Evolutionary conservation across 2,797 vertebrate genomes (phyloP).

Genomic region (Diceros bicornis): DNA sequence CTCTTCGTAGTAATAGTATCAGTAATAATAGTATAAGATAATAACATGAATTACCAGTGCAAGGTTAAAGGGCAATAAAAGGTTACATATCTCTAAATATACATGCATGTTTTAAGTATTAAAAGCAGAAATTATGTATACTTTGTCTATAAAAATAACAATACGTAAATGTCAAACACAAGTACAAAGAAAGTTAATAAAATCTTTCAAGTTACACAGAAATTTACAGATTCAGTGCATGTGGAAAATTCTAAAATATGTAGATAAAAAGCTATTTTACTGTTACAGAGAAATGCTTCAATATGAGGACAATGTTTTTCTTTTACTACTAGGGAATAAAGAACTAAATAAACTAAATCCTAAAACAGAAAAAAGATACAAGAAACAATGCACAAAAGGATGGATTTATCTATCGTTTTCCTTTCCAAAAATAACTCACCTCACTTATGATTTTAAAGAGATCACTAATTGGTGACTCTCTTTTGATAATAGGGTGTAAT

Average conservation of each 20-base stretch:
- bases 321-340: not conserved
- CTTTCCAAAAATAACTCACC: not conserved
- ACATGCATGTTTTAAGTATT: not conserved
- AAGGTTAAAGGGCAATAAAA: not conserved
- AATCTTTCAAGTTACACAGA: not conserved
- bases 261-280: not conserved
- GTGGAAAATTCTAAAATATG: not conserved
- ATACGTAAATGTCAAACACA: not conserved
- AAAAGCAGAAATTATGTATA: not conserved
- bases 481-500: not conserved
- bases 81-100: not conserved
- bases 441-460: not conserved
- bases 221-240: not conserved
- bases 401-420: not conserved
- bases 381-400: not conserved
- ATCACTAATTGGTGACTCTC: not conserved
- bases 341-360: not conserved
- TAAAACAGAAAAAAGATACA: not conserved
- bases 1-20: not conserved
- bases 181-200: slow-evolving; percentile 14
- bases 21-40: not conserved
- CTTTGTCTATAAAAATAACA: not conserved
- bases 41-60: not conserved
- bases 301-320: not conserved
- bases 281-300: not conserved